Evolutionary conservation across 2,113 vertebrate species (phyloP).

Genomic region (Sisor rabdophorus): DNA sequence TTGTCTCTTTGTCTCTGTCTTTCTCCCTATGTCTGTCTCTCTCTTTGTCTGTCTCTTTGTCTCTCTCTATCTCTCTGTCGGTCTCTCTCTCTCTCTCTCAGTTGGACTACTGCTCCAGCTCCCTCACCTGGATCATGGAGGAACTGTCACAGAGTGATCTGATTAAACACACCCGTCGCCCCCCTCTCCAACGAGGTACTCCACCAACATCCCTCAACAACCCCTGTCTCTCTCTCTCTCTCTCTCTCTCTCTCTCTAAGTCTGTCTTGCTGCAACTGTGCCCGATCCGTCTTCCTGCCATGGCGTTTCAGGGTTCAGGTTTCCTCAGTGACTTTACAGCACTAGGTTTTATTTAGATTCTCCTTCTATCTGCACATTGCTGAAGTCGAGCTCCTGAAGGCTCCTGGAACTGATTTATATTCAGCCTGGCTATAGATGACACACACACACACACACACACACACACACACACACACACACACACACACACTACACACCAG

Average conservation of each 20-base stretch:
- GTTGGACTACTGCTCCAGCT: constrained; percentile 75
- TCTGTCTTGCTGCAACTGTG: constrained; percentile 52
- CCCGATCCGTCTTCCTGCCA: constrained; percentile 41
- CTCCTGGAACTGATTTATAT: constrained; percentile 39
- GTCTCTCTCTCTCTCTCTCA: constrained; percentile 46
- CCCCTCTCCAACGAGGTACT: constrained; percentile 61
- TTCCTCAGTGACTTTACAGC: constrained; percentile 42
- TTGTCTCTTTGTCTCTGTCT: too few relatives aligned
- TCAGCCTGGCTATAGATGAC: constrained; percentile 21
- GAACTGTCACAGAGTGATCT: constrained; percentile 68
- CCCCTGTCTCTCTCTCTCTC: constrained; percentile 33
- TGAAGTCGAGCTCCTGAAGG: constrained; percentile 25
- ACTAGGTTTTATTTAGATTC: constrained; percentile 37
- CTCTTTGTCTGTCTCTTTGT: too few relatives aligned
- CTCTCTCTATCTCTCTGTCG: too few relatives aligned
- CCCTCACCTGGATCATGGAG: constrained; percentile 76
- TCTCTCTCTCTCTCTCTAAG: constrained; percentile 51
- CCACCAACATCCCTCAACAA: not conserved
- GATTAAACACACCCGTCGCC: constrained; percentile 53
- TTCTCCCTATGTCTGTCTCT: too few relatives aligned
- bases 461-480: not conserved
- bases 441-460: not conserved
- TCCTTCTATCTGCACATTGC: constrained; percentile 42
- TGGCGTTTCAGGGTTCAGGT: constrained; percentile 27
- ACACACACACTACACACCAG: too few relatives aligned